Evolutionary conservation across 2,888 invertebrate species (phyloP).

Genomic region (Parnassius glacialis): DNA sequence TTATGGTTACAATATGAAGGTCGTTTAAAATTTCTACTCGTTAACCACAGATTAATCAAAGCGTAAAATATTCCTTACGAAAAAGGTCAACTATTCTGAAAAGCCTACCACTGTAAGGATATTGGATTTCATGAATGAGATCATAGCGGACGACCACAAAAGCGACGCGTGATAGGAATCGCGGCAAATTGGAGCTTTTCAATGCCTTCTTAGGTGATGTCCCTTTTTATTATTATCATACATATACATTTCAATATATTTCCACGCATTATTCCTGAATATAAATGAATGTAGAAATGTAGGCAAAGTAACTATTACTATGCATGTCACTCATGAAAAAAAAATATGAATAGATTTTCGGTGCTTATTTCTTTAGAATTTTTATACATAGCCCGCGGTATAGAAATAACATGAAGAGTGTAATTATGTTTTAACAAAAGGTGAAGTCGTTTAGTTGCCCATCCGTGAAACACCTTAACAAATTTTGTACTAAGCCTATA

Average conservation of each 20-base stretch:
- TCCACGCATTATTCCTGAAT: neutral
- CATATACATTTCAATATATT: constrained; percentile 21
- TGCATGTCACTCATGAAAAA: too few species aligned
- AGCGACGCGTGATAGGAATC: constrained; percentile 24
- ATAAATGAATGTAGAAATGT: too few species aligned
- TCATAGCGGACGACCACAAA: constrained; percentile 23
- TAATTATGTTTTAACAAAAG: too few species aligned
- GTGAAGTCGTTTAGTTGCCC: too few species aligned
- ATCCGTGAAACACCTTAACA: too few species aligned
- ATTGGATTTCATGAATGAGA: constrained; percentile 27
- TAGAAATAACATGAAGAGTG: too few species aligned
- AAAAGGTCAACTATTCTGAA: constrained; percentile 11
- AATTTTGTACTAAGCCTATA: too few species aligned
- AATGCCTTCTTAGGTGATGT: constrained; percentile 18
- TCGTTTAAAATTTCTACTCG: constrained; percentile 8
- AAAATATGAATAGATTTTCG: too few species aligned
- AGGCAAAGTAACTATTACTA: too few species aligned
- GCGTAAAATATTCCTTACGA: constrained; percentile 11
- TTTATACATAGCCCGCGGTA: too few species aligned
- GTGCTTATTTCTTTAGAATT: too few species aligned
- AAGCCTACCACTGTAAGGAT: constrained; percentile 17
- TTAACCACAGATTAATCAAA: constrained; percentile 5
- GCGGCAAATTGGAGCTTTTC: constrained; percentile 26
- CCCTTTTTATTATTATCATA: constrained; percentile 16
- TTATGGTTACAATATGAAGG: too few species aligned